A percentile compares a stretch with the other conserved stretches of the same genome.
phyloP scores from a whole-genome alignment of 1,140 invertebrate species.

The Triops longicaudatus region DNA sequence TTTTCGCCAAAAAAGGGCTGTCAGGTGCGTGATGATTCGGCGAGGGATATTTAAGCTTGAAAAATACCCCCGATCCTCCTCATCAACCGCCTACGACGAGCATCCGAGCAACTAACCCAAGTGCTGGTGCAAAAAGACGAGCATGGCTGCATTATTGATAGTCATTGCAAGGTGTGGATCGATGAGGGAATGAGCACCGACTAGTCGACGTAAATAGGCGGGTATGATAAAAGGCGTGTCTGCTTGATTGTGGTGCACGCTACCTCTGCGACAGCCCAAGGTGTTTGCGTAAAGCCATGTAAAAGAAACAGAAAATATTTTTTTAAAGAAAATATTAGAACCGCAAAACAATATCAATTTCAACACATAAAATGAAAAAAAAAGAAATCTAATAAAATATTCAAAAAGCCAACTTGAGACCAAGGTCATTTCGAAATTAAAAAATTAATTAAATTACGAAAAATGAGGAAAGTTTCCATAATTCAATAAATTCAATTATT shows the following conservation, averaged over 20 bases:
- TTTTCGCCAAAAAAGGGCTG: no score
- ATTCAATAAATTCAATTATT: no score
- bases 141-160: slow-evolving; percentile 35
- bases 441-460: no score
- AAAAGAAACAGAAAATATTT: slow-evolving; percentile 23
- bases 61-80: not conserved
- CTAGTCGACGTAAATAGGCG: slow-evolving; percentile 36
- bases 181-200: slow-evolving; percentile 38
- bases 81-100: not conserved
- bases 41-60: not conserved
- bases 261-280: slow-evolving; percentile 37
- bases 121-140: slow-evolving; percentile 40
- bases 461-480: no score
- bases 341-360: no score
- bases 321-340: not conserved
- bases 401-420: no score
- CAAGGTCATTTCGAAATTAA: no score
- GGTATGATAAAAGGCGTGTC: slow-evolving; percentile 44
- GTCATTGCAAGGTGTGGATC: slow-evolving; percentile 39
- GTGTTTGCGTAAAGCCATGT: not conserved
- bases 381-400: no score
- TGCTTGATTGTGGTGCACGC: slow-evolving; percentile 43
- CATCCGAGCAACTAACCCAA: slow-evolving; percentile 34
- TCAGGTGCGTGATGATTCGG: no score
- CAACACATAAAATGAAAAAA: no score